A percentile compares a stretch with the other conserved stretches of the same genome.
phyloP scores from a whole-genome alignment of 1,140 invertebrate genomes.

The Ips nitidus region DNA sequence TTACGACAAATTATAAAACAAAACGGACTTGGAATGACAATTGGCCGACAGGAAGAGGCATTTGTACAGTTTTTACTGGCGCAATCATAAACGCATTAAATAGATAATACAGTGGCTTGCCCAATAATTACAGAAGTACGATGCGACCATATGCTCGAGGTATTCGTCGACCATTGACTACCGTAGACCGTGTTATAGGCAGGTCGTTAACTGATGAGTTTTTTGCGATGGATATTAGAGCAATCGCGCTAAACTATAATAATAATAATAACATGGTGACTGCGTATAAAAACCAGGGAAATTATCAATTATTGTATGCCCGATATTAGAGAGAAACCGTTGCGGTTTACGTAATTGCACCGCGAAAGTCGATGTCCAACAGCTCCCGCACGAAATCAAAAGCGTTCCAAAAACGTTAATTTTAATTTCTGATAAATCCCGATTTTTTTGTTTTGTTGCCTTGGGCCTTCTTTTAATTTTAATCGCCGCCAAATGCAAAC shows the following conservation, averaged over 20 bases:
- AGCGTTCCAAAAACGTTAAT: no score
- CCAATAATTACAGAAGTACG: conserved; percentile 29
- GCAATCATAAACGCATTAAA: conserved; percentile 34
- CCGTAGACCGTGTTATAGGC: not conserved
- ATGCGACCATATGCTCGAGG: conserved; percentile 25
- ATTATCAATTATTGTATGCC: conserved; percentile 6
- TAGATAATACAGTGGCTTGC: conserved; percentile 28
- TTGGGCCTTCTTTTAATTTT: conserved; percentile 11
- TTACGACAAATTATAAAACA: conserved; percentile 25
- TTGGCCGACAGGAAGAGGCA: conserved; percentile 28
- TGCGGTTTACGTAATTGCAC: no score
- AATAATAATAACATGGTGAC: not conserved
- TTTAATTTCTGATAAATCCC: not conserved
- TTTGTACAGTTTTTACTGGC: conserved; percentile 30
- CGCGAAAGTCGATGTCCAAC: no score
- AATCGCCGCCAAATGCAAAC: conserved; percentile 21
- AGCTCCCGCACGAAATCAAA: no score
- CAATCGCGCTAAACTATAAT: conserved; percentile 8
- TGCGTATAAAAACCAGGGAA: not conserved
- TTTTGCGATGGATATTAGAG: conserved; percentile 15
- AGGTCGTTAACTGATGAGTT: conserved; percentile 28
- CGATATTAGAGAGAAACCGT: not conserved
- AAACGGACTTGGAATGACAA: conserved; percentile 27
- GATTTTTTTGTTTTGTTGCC: not conserved
- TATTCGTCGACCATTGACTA: conserved; percentile 18